These are phyloP conservation scores for Drosophila baimaii DNA, from an alignment of 1,140 invertebrate species.

Conservation along the genomic window DNA sequence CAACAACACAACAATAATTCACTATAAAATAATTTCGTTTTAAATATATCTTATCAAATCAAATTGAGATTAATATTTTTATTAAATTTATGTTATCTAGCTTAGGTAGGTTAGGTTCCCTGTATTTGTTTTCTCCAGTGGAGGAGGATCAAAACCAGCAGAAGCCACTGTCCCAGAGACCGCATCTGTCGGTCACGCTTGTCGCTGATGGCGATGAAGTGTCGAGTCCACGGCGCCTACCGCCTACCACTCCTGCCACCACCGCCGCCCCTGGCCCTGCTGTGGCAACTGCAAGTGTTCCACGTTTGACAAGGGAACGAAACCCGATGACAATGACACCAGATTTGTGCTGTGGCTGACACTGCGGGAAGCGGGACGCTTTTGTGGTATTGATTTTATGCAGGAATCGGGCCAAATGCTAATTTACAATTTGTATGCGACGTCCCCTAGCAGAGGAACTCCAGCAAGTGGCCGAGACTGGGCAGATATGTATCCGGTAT, in stretches of 20 bases:
- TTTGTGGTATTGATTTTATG: constrained; percentile 62
- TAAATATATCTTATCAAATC: neutral
- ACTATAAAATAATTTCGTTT: neutral
- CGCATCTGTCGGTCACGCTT: constrained; percentile 33
- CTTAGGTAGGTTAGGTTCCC: neutral
- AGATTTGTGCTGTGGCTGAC: constrained; percentile 45
- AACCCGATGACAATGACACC: constrained; percentile 13
- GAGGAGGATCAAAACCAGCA: neutral
- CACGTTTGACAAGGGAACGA: constrained; percentile 58
- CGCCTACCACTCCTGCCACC: too few species aligned
- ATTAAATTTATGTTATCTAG: neutral
- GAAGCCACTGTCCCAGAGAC: neutral
- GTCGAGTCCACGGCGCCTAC: constrained; percentile 34
- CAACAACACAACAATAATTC: neutral
- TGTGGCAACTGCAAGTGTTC: constrained; percentile 55
- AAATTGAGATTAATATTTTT: too few species aligned
- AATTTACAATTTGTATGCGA: constrained; percentile 68
- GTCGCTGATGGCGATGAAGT: constrained; percentile 49
- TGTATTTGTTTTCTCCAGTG: neutral
- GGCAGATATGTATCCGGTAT: constrained; percentile 65
- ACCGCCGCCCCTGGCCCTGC: neutral
- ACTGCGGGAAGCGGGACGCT: constrained; percentile 25
- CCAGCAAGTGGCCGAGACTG: constrained; percentile 26
- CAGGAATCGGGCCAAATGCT: constrained; percentile 30
- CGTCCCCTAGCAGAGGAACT: constrained; percentile 50